Evolutionary conservation across 1,140 invertebrate genomes (phyloP), one percentile per base, ranked within the genome.

Genomic region (Harlomillsia oculata): DNA sequence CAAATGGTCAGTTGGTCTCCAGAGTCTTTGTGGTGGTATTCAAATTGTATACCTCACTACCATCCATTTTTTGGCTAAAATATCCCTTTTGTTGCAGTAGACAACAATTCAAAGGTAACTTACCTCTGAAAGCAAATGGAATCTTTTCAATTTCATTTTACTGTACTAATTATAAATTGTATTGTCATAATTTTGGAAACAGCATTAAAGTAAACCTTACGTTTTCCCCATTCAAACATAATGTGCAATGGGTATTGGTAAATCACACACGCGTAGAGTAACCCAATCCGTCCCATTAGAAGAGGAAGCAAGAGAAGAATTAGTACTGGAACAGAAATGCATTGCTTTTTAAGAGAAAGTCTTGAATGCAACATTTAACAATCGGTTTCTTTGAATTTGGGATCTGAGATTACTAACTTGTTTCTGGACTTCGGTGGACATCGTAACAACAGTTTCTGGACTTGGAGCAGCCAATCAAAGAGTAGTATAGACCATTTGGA

Each of bases 201-300:
- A 36, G 25, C 23, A 37, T 36, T 43, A n/a, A 21, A 23, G 20
- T 20, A 14, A 9, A n/a, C 51, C 53, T 45, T 56, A 60, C 46
- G 44, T 48, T 44, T 28, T 37, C 13, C 41, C 53, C 30, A 52
- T 28, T 60, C 46, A 25, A 28, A 56, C 5, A 60, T 51, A 25
- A 21, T 51, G 40, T 56, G 45, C 11, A 60, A 32, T n/a, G 59
- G 59, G 28, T 60, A 60, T 29, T 56, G 53, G 41, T 60, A 60
- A 39, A 60, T 50, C 6, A 60, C 29, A 18, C 59, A 60, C 5
- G 59, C 59, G 25, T 55, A 56, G 4, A 60, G 25, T 11, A 60
- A n/a, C 25, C 59, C 59, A 52, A 56, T 55, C 18, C 59, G 30
- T 43, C 59, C 59, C 45, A 60, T 37, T 34, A 60, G 20, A n/a